Evolutionary conservation across 2,888 invertebrate genomes (phyloP).

Genomic region (Therioaphis trifolii): DNA sequence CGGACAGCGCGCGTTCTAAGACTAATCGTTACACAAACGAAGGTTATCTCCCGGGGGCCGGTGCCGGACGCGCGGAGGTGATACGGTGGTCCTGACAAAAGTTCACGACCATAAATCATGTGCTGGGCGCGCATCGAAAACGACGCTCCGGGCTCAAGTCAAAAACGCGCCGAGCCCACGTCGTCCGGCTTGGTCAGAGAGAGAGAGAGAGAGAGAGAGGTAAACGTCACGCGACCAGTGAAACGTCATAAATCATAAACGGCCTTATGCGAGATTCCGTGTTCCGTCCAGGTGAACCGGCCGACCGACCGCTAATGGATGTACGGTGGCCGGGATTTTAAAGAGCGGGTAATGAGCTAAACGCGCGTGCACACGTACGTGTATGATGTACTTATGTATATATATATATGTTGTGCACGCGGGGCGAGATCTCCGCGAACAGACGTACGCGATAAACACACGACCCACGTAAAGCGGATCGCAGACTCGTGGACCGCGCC

Average conservation of each 20-base stretch:
- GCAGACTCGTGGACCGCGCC: too few species aligned
- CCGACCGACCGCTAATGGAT: not conserved
- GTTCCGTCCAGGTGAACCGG: constrained; percentile 11
- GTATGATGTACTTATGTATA: too few species aligned
- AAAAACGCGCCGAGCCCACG: constrained; percentile 5
- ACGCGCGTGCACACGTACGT: too few species aligned
- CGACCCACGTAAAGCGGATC: not conserved
- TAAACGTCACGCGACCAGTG: constrained; percentile 4
- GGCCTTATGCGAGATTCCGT: constrained; percentile 32
- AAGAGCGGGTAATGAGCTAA: constrained; percentile 14
- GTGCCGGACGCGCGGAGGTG: not conserved
- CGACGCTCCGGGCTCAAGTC: constrained; percentile 1
- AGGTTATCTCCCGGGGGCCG: not conserved
- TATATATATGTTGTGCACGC: too few species aligned
- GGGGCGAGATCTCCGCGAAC: not conserved
- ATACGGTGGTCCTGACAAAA: constrained; percentile 1
- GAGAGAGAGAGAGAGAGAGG: too few species aligned
- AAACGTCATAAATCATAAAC: constrained; percentile 28
- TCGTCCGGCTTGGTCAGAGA: not conserved
- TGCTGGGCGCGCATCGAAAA: constrained; percentile 13
- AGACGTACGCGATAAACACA: not conserved
- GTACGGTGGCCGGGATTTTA: not conserved
- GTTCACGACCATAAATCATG: constrained; percentile 38
- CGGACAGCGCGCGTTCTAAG: not conserved
- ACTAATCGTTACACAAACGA: constrained; percentile 32